A percentile compares a stretch with the other conserved stretches of the same genome.
Evolutionary conservation across 2,113 vertebrate species (phyloP).

Genomic region (Ahaetulla prasina): DNA sequence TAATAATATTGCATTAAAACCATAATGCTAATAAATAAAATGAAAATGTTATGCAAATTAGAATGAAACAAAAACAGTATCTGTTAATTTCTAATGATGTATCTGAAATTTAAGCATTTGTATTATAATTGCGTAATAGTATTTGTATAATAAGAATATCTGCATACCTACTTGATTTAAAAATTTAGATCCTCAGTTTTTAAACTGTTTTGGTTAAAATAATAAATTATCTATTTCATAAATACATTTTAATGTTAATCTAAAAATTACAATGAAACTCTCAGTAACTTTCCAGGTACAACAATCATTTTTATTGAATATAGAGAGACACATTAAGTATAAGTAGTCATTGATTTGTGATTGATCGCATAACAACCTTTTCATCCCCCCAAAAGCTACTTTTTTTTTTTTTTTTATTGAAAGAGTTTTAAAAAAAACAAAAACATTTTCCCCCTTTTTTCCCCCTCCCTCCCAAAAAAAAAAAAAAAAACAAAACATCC

Average conservation of each 20-base stretch:
- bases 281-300: background rate
- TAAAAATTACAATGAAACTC: background rate
- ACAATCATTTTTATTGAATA: background rate
- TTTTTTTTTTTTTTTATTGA: too few relatives aligned
- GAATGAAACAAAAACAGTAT: background rate
- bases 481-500: too few relatives aligned
- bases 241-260: background rate
- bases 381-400: background rate
- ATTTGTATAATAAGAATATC: background rate
- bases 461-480: too few relatives aligned
- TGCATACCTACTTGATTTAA: slow-evolving; percentile 12
- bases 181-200: slow-evolving; percentile 7
- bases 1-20: background rate
- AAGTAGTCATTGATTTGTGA: background rate
- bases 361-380: background rate
- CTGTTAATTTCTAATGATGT: background rate
- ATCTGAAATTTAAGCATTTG: background rate
- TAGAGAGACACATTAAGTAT: background rate
- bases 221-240: background rate
- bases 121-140: background rate
- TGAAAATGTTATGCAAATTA: background rate
- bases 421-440: too few relatives aligned
- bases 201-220: slow-evolving; percentile 28
- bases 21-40: background rate
- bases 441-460: too few relatives aligned